Conservation (phyloP, 1,140 invertebrate species). For the Lordiphosa collinella region DNA sequence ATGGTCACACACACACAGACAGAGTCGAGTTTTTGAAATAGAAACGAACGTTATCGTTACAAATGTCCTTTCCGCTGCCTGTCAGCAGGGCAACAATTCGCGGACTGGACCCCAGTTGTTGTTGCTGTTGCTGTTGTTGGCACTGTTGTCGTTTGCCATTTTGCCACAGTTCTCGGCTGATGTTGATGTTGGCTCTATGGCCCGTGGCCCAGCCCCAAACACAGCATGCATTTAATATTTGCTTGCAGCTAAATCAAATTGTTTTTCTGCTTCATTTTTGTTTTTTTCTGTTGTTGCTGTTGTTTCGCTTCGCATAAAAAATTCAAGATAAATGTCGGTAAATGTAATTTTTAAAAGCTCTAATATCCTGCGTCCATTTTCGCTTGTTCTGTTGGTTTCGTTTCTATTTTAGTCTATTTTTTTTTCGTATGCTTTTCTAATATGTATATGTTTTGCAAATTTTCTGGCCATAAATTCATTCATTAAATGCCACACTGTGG, state of each 20-base stretch:
- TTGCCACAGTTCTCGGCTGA: constrained; percentile 37
- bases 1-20: constrained; percentile 53
- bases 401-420: constrained; percentile 7
- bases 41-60: constrained; percentile 74
- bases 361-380: constrained; percentile 50
- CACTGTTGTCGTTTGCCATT: constrained; percentile 13
- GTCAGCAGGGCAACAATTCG: constrained; percentile 65
- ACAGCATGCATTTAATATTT: constrained; percentile 56
- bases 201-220: neutral
- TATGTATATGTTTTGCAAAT: constrained; percentile 7
- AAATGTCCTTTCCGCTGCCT: constrained; percentile 72
- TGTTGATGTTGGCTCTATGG: constrained; percentile 49
- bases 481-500: too few relatives aligned
- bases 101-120: constrained; percentile 15
- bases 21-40: constrained; percentile 52
- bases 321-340: constrained; percentile 56
- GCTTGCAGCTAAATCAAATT: constrained; percentile 68
- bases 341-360: constrained; percentile 62
- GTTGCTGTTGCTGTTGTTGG: constrained; percentile 9
- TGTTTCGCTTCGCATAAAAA: constrained; percentile 30
- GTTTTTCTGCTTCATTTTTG: constrained; percentile 50
- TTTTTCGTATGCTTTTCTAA: too few relatives aligned
- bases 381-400: neutral
- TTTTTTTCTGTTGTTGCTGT: constrained; percentile 2
- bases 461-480: neutral